phyloP scores from a whole-genome alignment of 1,140 invertebrate species.

The Wasmannia auropunctata region DNA sequence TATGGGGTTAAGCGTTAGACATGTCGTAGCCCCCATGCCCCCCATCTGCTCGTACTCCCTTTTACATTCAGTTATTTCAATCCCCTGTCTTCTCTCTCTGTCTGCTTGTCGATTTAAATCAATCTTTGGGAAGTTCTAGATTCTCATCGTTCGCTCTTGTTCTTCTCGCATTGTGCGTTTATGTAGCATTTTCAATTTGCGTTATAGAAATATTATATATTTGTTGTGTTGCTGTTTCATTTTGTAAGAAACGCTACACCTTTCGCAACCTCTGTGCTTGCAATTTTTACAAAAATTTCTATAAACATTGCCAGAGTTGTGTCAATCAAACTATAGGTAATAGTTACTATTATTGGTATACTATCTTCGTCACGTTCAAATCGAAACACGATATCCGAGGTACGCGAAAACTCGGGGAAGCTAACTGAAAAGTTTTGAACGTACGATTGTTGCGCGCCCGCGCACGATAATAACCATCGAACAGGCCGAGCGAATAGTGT shows the following conservation, averaged over 20 bases:
- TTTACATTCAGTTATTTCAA: conserved; percentile 37
- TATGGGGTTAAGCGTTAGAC: conserved; percentile 68
- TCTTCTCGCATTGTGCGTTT: background rate
- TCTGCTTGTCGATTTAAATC: conserved; percentile 13
- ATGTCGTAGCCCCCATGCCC: conserved; percentile 36
- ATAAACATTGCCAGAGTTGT: background rate
- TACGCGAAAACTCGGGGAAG: background rate
- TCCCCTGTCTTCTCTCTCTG: background rate
- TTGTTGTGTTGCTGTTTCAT: background rate
- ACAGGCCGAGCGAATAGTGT: background rate
- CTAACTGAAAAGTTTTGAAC: background rate
- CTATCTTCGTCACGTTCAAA: background rate
- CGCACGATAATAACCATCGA: conserved; percentile 1
- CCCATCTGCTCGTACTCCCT: conserved; percentile 60
- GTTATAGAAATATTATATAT: background rate
- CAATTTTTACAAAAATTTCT: background rate
- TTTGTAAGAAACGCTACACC: background rate
- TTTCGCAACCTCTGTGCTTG: background rate
- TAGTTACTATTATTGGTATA: background rate
- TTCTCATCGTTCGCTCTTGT: background rate
- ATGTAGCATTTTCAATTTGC: background rate
- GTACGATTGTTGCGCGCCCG: background rate
- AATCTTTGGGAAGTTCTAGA: background rate
- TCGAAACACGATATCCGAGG: background rate
- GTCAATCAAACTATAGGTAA: background rate